A percentile compares a stretch with the other conserved stretches of the same genome.
phyloP scores from a whole-genome alignment of 2,888 invertebrate genomes.

The Drosophila atroscutellata region DNA sequence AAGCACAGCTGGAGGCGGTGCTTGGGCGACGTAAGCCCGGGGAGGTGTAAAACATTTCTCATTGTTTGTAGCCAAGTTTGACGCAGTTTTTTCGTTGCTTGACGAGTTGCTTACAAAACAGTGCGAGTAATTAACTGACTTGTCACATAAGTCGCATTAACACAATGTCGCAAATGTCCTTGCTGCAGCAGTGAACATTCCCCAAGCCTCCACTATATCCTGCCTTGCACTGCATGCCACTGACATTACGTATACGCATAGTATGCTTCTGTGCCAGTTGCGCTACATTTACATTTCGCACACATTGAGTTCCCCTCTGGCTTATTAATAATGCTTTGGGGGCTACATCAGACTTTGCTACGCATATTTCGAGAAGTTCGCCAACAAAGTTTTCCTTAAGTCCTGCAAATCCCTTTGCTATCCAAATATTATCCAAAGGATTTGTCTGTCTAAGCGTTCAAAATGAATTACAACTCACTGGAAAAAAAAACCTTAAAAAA shows the following conservation, averaged over 20 bases:
- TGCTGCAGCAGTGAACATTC: constrained; percentile 36
- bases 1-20: constrained; percentile 55
- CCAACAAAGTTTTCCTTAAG: constrained; percentile 22
- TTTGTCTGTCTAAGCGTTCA: constrained; percentile 1
- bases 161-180: constrained; percentile 74
- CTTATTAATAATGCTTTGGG: constrained; percentile 51
- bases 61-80: constrained; percentile 58
- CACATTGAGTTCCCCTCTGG: constrained; percentile 27
- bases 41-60: constrained; percentile 15
- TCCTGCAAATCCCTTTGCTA: constrained; percentile 26
- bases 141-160: constrained; percentile 82
- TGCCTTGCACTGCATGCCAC: constrained; percentile 54
- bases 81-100: constrained; percentile 49
- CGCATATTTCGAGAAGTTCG: constrained; percentile 13
- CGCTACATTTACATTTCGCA: constrained; percentile 59
- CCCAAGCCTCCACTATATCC: not conserved
- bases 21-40: not conserved
- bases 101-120: constrained; percentile 53
- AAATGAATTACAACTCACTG: not conserved
- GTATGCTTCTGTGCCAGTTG: constrained; percentile 57
- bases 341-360: constrained; percentile 40
- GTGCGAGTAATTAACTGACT: constrained; percentile 74
- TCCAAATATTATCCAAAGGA: constrained; percentile 9
- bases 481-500: not conserved
- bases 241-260: constrained; percentile 65